Base-by-base conservation (phyloP, 2,888 invertebrate species). In the Agriopis aurantiaria region DNA sequence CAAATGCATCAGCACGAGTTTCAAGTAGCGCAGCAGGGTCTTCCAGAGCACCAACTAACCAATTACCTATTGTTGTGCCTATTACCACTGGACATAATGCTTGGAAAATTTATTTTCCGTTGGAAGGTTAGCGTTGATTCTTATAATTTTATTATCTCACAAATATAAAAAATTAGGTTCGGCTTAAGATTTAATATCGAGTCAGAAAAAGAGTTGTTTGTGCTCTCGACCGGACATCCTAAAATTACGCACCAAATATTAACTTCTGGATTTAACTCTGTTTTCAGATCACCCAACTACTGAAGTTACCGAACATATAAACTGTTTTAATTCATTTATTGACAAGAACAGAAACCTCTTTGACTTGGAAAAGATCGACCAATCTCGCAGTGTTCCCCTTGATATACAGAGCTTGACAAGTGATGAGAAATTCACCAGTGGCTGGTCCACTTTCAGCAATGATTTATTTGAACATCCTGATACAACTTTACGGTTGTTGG, bases 71-170 rank as follows among this genome's bases (percentile, higher is more conserved):
- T 68, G 82, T 90, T 46, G 76, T 93, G 10, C 81, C 88, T 48
- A 73, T 92, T 59, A 81, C 79, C 67, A 72, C 76, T 64, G 85
- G 80, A 71, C 97, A 96, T 85, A 94, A 95, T 76, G 96, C 96
- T 23, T 98, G 98, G 97, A 96, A 96, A 75, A 89, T 97, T 9
- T 98, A 98, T 90, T 97, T 98, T 86, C 95, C 96, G 49, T 93
- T 95, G 65, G 96, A 96, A 94, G 96, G 96, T 96, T 87, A 79
- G 17, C 41, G 0, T 14, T 17, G 1, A 56, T 56, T n/a, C 4
- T 23, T 33, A 33, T 33, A 33, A 33, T 33, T 33, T 33, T 5
- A 33, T 4, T 33, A 33, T 33, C 33, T 33, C 33, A 53, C 33
- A 17, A 51, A 8, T 17, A 33, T 3, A 3, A 33, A 14, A 11